Evolutionary conservation across 2,797 vertebrate genomes (phyloP), one percentile per base, ranked within the genome.

Genomic region (Cuniculus paca): DNA sequence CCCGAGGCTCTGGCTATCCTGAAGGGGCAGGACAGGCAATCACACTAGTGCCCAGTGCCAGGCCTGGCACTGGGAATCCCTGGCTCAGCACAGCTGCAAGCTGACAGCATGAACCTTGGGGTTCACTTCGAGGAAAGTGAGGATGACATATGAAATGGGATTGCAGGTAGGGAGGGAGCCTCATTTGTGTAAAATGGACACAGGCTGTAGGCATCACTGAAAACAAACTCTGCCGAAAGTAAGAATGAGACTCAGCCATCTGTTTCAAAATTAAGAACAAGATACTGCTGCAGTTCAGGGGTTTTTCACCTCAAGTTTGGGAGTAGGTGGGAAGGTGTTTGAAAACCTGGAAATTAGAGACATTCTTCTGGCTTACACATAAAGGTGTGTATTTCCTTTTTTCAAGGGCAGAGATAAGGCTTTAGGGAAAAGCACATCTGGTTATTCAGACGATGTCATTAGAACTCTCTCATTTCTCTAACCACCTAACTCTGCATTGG

Each of bases 221-320:
- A 89, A 80, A 84, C 48, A 74, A 31, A 81, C 19, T 91, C 19
- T 91, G 61, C 22, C 58, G 65, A 85, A 90, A 74, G 39, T 75
- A 74, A 86, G 81, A 77, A 79, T 90, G 22, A 92, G 48, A 72
- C 12, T 77, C 80, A 31, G 36, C 80, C 42, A 68, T 68, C 61
- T 88, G 45, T 83, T 84, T 54, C 84, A 65, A 90, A 87, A 70
- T 79, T 83, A 90, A 85, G 63, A 96, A 77, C 34, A 77, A 89
- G 45, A 58, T 72, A 77, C 5, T 60, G 34, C 56, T 82, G 3
- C 2, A 88, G 19, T 8, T 84, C 42, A 68, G 0, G 20, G 11
- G 12, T 19, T 79, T 85, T 89, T 65, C 88, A 63, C 52, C 50
- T 91, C 83, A 88, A 83, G 45, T 80, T 95, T 48, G 39, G 60